Evolutionary conservation across 2,888 invertebrate species (phyloP).

Genomic region (Nomada ferruginata): DNA sequence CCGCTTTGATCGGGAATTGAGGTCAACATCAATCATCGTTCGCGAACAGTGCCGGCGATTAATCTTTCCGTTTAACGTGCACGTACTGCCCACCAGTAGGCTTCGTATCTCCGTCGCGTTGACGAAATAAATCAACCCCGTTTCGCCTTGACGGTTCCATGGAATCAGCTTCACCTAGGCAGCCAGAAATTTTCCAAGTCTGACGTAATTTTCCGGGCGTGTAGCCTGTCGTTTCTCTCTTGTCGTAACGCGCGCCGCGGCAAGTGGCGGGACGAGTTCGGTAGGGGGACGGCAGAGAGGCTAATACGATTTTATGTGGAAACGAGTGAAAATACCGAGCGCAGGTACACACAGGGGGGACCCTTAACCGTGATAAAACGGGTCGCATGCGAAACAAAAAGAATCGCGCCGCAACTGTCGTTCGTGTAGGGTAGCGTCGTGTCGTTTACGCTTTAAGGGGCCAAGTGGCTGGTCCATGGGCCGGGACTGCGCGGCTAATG

Average conservation of each 20-base stretch:
- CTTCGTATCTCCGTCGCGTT: not conserved
- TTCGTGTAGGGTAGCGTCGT: conserved; percentile 2
- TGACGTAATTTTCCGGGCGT: conserved; percentile 23
- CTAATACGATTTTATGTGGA: conserved; percentile 56
- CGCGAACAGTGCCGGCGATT: conserved; percentile 20
- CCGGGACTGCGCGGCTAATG: conserved; percentile 40
- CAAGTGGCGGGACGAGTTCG: conserved; percentile 29
- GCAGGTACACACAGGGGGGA: not conserved
- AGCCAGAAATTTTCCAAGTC: conserved; percentile 25
- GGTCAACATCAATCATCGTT: conserved; percentile 50
- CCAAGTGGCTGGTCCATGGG: conserved; percentile 8
- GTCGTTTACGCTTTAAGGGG: conserved; percentile 51
- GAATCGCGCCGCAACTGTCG: conserved; percentile 12
- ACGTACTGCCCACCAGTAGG: not conserved
- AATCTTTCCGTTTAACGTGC: conserved; percentile 21
- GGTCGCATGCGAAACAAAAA: conserved; percentile 42
- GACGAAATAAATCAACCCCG: conserved; percentile 19
- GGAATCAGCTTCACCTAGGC: not conserved
- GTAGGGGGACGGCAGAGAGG: conserved; percentile 27
- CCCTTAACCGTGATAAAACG: conserved; percentile 55
- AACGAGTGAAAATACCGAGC: conserved; percentile 43
- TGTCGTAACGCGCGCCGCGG: not conserved
- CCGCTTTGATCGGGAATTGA: conserved; percentile 47
- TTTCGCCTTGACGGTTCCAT: not conserved
- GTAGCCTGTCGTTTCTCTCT: not conserved